Conservation (phyloP, 1,140 invertebrate genomes). For the Pinna nobilis region DNA sequence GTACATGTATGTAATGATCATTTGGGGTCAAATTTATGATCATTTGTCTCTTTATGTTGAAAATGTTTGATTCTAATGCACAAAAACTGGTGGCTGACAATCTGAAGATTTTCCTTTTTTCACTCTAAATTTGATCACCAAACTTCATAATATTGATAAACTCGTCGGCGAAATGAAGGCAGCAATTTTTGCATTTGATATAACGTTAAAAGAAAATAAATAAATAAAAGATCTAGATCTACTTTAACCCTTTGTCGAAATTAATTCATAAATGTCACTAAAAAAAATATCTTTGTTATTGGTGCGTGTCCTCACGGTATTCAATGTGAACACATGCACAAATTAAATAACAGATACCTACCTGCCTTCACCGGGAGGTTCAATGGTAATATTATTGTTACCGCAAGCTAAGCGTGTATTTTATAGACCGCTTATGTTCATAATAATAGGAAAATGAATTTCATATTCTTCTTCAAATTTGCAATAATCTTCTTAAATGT, state of each 20-base stretch:
- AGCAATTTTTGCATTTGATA: not conserved
- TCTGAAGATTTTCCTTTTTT: no score
- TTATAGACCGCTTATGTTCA: conserved; percentile 4
- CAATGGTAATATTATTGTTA: not conserved
- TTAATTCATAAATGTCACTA: not conserved
- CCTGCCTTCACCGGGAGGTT: not conserved
- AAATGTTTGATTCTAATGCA: no score
- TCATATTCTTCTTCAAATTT: not conserved
- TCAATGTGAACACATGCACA: not conserved
- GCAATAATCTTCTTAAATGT: not conserved
- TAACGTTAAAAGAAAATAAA: not conserved
- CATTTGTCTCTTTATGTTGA: no score
- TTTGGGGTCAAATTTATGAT: no score
- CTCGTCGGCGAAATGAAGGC: no score
- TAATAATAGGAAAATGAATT: not conserved
- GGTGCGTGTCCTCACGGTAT: no score
- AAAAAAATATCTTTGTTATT: not conserved
- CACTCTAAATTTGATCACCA: no score
- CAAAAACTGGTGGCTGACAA: no score
- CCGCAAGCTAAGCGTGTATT: not conserved
- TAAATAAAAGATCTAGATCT: conserved; percentile 4
- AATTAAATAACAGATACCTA: not conserved
- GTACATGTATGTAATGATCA: no score
- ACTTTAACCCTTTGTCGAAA: not conserved
- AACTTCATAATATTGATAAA: no score